phyloP scores from a whole-genome alignment of 2,888 invertebrate species.

The Melanotus villosus region DNA sequence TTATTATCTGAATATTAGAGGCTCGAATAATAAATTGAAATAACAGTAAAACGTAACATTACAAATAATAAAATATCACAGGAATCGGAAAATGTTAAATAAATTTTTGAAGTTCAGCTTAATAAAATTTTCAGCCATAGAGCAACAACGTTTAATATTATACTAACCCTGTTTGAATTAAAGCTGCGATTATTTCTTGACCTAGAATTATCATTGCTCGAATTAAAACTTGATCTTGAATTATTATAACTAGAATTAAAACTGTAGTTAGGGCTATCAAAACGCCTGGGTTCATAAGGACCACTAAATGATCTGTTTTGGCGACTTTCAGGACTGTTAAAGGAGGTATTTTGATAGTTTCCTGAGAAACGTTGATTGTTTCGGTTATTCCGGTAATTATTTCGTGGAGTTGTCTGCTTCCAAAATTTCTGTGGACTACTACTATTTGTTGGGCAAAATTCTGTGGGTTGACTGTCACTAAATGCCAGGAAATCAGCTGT shows the following conservation, averaged over 20 bases:
- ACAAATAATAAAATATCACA: not conserved
- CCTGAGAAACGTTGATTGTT: slow-evolving; percentile 40
- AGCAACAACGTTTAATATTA: too few species aligned
- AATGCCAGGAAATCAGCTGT: slow-evolving; percentile 52
- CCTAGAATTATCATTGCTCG: slow-evolving; percentile 13
- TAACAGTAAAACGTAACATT: too few species aligned
- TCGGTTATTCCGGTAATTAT: slow-evolving; percentile 40
- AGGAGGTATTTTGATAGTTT: slow-evolving; percentile 18
- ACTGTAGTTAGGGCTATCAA: slow-evolving; percentile 41
- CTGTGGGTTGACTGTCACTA: slow-evolving; percentile 44
- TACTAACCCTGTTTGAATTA: slow-evolving; percentile 13
- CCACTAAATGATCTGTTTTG: not conserved
- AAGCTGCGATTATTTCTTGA: slow-evolving; percentile 27
- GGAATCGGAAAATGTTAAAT: not conserved
- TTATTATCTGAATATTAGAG: not conserved
- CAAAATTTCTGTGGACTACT: slow-evolving; percentile 53
- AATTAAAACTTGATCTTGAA: not conserved
- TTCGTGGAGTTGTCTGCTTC: slow-evolving; percentile 19
- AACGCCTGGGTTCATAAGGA: not conserved
- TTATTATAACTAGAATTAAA: slow-evolving; percentile 33
- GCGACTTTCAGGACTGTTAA: slow-evolving; percentile 29
- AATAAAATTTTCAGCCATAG: too few species aligned
- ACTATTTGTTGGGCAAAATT: slow-evolving; percentile 51
- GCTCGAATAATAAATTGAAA: not conserved
- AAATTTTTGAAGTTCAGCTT: too few species aligned